Base-by-base conservation (phyloP, 2,888 invertebrate species). In the Chymomyza caudatula region DNA sequence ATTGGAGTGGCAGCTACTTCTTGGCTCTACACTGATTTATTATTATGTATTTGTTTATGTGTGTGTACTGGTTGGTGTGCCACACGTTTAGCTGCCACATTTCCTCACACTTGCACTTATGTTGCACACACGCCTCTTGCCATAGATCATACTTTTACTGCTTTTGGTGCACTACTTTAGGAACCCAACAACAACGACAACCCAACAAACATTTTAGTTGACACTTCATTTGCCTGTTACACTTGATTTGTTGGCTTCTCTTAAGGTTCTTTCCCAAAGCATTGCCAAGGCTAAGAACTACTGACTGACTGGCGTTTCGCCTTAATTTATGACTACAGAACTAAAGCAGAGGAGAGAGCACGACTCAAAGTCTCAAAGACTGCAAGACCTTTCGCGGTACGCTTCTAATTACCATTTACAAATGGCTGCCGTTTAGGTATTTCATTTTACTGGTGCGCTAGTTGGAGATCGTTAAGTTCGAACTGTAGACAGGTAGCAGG, bases 371-470 rank as follows among this genome's bases (percentile, higher is more conserved):
- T 11, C 20, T 5, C 6, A 19, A 42, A 3, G 19, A n/a, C 20
- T 44, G 19, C n/a, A n/a, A n/a, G 42, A 56, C 56, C 42, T 19
- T 37, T 29, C 8, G 19, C 42, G 43, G 56, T 20, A 20, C 19
- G 22, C 66, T 79, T 85, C 77, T 77, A 77, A 82, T 85, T 85
- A 82, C 85, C 77, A 82, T 79, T 77, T 76, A 76, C 76, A 79
- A 82, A 79, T 82, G 79, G 65, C 67, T 64, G 63, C 71, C 63
- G 67, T 54, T 64, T 65, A 65, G 56, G 67, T 19, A 44, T 29
- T 57, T 59, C 17, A 43, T 44, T 58, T 44, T 23, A 20, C 17
- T 3, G 29, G n/a, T 44, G 54, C 37, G 15, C 29, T 59, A 51
- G 42, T 63, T 56, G 64, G 67, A 5, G 2, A 51, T 79, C 78